Conservation (phyloP, 2,113 vertebrate genomes). For the Nerophis lumbriciformis region DNA sequence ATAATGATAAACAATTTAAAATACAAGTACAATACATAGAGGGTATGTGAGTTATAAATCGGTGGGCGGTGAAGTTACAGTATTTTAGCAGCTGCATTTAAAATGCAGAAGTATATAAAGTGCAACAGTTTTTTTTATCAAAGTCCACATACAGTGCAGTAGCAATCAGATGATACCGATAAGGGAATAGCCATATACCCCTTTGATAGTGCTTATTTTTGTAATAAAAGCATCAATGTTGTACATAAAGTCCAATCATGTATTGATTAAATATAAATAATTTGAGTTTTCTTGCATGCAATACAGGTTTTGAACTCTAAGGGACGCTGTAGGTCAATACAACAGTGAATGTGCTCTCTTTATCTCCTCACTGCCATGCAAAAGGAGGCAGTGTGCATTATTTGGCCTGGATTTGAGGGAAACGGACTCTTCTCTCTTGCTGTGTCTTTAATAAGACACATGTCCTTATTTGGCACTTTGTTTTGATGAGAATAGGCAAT, state of each 20-base stretch:
- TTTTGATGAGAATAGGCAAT: not conserved
- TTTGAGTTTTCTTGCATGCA: not conserved
- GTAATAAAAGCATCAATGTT: no score
- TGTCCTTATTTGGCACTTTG: not conserved
- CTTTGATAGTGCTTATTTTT: not conserved
- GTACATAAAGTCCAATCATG: not conserved
- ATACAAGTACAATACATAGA: no score
- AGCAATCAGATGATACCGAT: no score
- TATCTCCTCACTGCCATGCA: not conserved
- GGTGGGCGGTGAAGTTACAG: no score
- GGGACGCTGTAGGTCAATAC: slow-evolving; percentile 47
- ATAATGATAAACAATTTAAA: no score
- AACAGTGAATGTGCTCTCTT: slow-evolving; percentile 13
- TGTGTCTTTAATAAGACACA: fast-evolving
- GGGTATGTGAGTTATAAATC: no score
- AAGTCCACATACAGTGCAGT: no score
- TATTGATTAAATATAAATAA: not conserved
- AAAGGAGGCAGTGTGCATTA: not conserved
- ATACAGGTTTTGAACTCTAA: slow-evolving; percentile 20
- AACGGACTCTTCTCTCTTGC: not conserved
- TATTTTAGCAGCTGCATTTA: no score
- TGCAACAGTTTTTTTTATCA: no score
- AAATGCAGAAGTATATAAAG: no score
- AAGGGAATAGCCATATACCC: no score
- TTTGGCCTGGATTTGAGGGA: not conserved